Evolutionary conservation across 2,888 invertebrate genomes (phyloP), one percentile per base, ranked within the genome.

Genomic region (Agriopis marginaria): DNA sequence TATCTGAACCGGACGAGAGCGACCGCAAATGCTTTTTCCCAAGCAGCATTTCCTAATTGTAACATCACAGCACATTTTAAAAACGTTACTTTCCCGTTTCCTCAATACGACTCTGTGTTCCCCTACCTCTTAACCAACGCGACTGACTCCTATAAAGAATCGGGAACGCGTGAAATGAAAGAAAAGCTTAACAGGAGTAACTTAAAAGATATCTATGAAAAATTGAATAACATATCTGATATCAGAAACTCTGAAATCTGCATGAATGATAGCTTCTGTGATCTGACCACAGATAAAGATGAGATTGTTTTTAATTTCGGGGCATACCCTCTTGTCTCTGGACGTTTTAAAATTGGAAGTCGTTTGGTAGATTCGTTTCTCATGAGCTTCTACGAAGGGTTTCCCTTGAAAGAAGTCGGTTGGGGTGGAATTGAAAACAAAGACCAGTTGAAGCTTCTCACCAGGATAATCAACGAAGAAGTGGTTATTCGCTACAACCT

Each of bases 1-100:
- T 40, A 32, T 39, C 0, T 60, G 12, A 32, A 49, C 9, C 47
- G 60, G 40, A 60, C 60, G 5, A 49, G 32, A 39, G 49, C 3
- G 6, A 60, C 60, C 1, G 60, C 60, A 4, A 40, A 14, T 40
- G 9, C 39, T 7, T 60, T 60, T 8, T 32, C 60, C 14, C 40
- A 39, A 39, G 14, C 49, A 5, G 60, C 60, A 4, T 60, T 60
- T 10, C 60, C 49, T 1, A 50, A 60, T 7, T 60, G 60, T 40
- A 60, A 60, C 39, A 0, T 49, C 39, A 49, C 9, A 0, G 47
- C 49, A 6, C 12, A 59, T 9, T 32, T 9, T 32, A 59, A 59
- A 32, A 44, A 47, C 12, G 23, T 39, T 0, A 3, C 49, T 9
- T 39, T 47, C 40, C 60, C 59, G 12, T 7, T 8, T 6, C 53